These are phyloP conservation scores for Diplolepis rosae DNA, from an alignment of 2,888 invertebrate species.

Conservation along the genomic window DNA sequence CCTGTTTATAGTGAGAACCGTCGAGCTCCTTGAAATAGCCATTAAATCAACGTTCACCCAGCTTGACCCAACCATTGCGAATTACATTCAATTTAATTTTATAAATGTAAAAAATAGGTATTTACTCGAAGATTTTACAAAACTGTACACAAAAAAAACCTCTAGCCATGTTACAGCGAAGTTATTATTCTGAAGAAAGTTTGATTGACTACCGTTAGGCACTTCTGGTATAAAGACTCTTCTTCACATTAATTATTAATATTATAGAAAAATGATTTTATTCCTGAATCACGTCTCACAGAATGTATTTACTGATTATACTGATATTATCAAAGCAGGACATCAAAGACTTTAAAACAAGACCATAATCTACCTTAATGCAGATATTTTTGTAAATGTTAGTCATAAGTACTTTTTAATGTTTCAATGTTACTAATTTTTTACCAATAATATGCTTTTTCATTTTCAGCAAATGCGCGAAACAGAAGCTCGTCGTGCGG, in stretches of 20 bases:
- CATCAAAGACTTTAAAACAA: too few relatives aligned
- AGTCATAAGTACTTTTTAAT: too few relatives aligned
- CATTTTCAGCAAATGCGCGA: slow-evolving; percentile 81
- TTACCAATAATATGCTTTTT: too few relatives aligned
- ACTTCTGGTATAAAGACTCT: slow-evolving; percentile 49
- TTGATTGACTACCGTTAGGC: slow-evolving; percentile 50
- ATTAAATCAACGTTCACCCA: not conserved
- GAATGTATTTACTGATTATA: slow-evolving; percentile 49
- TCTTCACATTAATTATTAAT: slow-evolving; percentile 55
- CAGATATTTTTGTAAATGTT: too few relatives aligned
- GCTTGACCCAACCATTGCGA: not conserved
- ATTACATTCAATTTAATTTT: slow-evolving; percentile 40
- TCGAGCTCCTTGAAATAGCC: too few relatives aligned
- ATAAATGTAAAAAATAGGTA: slow-evolving; percentile 42
- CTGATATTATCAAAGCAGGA: too few relatives aligned
- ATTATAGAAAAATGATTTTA: slow-evolving; percentile 56
- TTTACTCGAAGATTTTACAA: slow-evolving; percentile 43
- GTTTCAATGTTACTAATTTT: not conserved
- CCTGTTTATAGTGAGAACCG: too few relatives aligned
- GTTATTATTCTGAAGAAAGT: slow-evolving; percentile 48
- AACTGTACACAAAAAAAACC: slow-evolving; percentile 36
- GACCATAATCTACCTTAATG: too few relatives aligned
- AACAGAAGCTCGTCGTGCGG: slow-evolving; percentile 84
- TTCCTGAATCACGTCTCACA: slow-evolving; percentile 44
- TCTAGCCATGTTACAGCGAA: slow-evolving; percentile 36